A percentile compares a stretch with the other conserved stretches of the same genome.
phyloP scores from a whole-genome alignment of 2,797 vertebrate genomes.

The Lepilemur septentrionalis region DNA sequence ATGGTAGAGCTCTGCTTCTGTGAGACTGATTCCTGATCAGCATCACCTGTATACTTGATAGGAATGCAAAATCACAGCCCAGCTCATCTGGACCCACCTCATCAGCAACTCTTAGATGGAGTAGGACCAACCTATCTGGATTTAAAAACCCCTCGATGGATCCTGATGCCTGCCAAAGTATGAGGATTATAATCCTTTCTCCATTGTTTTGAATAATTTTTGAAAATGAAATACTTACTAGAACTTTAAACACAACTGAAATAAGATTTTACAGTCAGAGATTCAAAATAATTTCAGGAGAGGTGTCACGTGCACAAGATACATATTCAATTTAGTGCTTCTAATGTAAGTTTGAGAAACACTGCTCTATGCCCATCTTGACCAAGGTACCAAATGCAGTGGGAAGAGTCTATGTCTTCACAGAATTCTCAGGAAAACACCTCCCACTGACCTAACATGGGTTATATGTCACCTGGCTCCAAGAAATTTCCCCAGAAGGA shows the following conservation, averaged over 20 bases:
- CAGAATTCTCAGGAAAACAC: not conserved
- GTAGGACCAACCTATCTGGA: not conserved
- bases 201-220: not conserved
- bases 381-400: not conserved
- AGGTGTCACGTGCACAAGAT: not conserved
- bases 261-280: not conserved
- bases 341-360: not conserved
- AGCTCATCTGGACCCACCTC: not conserved
- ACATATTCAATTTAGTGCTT: not conserved
- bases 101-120: not conserved
- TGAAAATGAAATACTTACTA: not conserved
- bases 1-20: not conserved
- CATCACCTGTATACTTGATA: not conserved
- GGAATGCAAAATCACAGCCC: not conserved
- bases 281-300: not conserved
- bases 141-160: not conserved
- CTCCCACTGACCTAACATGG: not conserved
- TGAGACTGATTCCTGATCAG: not conserved
- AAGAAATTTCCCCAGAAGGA: not conserved
- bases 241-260: not conserved
- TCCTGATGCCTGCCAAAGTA: not conserved
- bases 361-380: not conserved
- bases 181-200: not conserved
- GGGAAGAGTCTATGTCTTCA: not conserved
- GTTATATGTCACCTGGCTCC: not conserved